These are phyloP conservation scores for Seira musarum DNA, from an alignment of 2,888 invertebrate genomes.

Conservation along the genomic window DNA sequence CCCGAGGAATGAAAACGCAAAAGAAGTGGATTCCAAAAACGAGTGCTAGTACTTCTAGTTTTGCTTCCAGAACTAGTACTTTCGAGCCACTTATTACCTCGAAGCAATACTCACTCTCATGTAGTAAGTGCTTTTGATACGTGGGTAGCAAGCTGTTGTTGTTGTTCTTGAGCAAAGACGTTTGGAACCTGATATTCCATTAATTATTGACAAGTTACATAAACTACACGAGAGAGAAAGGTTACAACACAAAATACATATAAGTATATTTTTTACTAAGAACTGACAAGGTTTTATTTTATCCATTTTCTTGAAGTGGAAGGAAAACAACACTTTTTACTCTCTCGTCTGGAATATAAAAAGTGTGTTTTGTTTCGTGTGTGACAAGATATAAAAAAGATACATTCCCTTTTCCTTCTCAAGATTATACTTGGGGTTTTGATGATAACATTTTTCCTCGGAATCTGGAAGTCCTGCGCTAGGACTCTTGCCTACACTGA, in stretches of 20 bases:
- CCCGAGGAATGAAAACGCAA: constrained; percentile 20
- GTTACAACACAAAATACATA: neutral
- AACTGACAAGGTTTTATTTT: neutral
- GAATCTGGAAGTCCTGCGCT: neutral
- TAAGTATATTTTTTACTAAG: neutral
- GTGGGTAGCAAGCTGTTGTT: neutral
- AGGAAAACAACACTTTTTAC: neutral
- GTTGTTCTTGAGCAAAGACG: neutral
- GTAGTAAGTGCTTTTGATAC: neutral
- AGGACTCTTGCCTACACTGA: neutral
- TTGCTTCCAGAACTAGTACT: too few relatives aligned
- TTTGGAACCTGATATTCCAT: constrained; percentile 38
- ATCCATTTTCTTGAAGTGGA: neutral
- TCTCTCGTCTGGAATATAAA: neutral
- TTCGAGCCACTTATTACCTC: too few relatives aligned
- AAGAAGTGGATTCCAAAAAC: neutral
- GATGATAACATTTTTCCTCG: neutral
- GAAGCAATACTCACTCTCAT: neutral
- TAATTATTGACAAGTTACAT: constrained; percentile 49
- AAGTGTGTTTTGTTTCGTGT: constrained; percentile 5
- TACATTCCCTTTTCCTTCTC: neutral
- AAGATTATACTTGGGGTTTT: too few relatives aligned
- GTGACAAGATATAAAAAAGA: neutral
- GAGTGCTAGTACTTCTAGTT: neutral
- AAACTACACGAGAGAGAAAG: neutral